Conservation (phyloP, 2,888 invertebrate genomes). For the Malthinus seriepunctatus region DNA sequence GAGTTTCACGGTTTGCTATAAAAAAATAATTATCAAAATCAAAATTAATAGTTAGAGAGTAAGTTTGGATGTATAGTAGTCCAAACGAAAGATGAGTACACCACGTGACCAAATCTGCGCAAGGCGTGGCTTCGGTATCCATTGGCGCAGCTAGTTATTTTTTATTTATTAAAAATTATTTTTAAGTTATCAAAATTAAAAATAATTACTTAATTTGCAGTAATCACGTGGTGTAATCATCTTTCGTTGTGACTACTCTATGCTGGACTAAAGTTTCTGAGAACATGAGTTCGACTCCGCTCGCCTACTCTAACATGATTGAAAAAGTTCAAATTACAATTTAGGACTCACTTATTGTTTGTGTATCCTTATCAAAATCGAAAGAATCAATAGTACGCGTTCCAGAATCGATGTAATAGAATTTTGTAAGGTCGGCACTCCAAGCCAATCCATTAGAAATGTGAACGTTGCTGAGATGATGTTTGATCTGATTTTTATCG, state of each 20-base stretch:
- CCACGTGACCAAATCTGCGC: no score
- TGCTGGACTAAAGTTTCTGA: no score
- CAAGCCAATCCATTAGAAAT: slow-evolving; percentile 71
- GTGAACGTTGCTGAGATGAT: slow-evolving; percentile 30
- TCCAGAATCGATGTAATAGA: slow-evolving; percentile 76
- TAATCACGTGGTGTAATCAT: no score
- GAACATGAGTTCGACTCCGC: no score
- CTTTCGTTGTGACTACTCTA: no score
- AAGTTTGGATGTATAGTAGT: background rate
- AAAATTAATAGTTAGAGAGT: background rate
- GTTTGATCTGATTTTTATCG: slow-evolving; percentile 25
- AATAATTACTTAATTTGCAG: no score
- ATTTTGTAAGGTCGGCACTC: slow-evolving; percentile 66
- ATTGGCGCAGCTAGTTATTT: no score
- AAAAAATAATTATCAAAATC: slow-evolving; percentile 20
- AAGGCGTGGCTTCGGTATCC: no score
- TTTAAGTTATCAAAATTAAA: no score
- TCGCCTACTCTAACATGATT: no score
- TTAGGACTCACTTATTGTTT: slow-evolving; percentile 51
- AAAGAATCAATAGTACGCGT: slow-evolving; percentile 66
- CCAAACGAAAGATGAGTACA: background rate
- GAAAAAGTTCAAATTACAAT: no score
- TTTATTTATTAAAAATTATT: no score
- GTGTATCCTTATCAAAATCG: slow-evolving; percentile 65
- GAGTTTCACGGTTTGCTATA: slow-evolving; percentile 62